A percentile compares a stretch with the other conserved stretches of the same genome.
phyloP scores from a whole-genome alignment of 2,113 vertebrate genomes.

The Pandion haliaetus region DNA sequence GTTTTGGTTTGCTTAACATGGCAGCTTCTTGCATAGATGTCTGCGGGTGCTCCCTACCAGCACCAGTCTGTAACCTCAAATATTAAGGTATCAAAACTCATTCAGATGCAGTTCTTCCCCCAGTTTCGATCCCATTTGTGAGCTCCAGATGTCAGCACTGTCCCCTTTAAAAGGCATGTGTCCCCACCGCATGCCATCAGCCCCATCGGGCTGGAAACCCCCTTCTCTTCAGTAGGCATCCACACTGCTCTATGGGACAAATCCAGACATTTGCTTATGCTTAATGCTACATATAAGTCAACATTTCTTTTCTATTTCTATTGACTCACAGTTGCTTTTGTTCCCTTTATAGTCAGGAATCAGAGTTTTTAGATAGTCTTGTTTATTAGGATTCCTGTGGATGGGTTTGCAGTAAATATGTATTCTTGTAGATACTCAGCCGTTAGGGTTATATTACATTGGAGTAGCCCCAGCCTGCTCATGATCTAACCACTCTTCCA shows the following conservation, averaged over 20 bases:
- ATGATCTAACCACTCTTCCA: background rate
- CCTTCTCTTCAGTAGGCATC: background rate
- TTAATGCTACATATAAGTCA: background rate
- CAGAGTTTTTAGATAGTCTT: background rate
- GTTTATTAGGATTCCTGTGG: background rate
- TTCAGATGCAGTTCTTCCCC: background rate
- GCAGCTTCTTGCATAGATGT: background rate
- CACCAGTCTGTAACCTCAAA: background rate
- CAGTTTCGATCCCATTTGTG: background rate
- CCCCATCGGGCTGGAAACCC: background rate
- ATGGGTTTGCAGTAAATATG: fast-evolving
- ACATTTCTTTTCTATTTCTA: background rate
- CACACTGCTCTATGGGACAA: background rate
- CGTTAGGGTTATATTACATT: background rate
- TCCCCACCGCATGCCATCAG: fast-evolving
- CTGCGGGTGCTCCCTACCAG: background rate
- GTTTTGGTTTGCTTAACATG: background rate
- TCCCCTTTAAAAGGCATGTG: background rate
- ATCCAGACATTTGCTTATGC: background rate
- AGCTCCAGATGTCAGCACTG: background rate
- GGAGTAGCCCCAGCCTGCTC: background rate
- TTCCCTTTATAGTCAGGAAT: background rate
- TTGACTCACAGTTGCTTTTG: background rate
- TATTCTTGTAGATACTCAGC: background rate
- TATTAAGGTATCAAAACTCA: background rate